A percentile compares a stretch with the other conserved stretches of the same genome.
phyloP scores from a whole-genome alignment of 1,140 invertebrate species.

The Drosophila bocki region DNA sequence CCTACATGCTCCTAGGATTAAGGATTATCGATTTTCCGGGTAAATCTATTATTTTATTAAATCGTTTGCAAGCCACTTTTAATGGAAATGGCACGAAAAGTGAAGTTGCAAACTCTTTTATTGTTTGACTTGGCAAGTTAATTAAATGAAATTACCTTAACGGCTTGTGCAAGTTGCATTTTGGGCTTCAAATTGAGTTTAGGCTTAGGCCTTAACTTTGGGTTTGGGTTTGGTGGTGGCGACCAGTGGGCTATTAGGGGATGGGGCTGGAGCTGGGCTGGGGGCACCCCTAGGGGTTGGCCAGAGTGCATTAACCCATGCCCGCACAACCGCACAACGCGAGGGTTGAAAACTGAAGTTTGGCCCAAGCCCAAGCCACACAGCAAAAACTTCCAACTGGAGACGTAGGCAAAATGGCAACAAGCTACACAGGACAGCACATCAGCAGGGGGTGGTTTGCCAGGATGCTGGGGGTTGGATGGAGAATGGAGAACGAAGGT shows the following conservation, averaged over 20 bases:
- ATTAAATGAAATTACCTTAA: conserved; percentile 75
- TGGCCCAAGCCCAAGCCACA: conserved; percentile 12
- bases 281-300: conserved; percentile 39
- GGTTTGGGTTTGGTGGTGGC: conserved; percentile 18
- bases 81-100: background rate
- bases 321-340: conserved; percentile 35
- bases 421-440: conserved; percentile 18
- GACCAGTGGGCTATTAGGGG: conserved; percentile 2
- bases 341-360: conserved; percentile 68
- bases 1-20: background rate
- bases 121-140: conserved; percentile 60
- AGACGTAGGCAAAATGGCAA: conserved; percentile 34
- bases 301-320: conserved; percentile 87
- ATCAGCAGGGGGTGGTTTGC: conserved; percentile 35
- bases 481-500: background rate
- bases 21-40: conserved; percentile 20
- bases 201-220: background rate
- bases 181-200: background rate
- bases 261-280: conserved; percentile 2
- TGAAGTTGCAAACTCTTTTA: conserved; percentile 10
- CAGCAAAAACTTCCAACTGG: conserved; percentile 15
- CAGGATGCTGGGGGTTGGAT: conserved; percentile 36
- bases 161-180: conserved; percentile 28
- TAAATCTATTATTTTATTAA: conserved; percentile 27
- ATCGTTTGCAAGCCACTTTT: background rate